Conservation (phyloP, 2,113 vertebrate species). For the Pica pica region DNA sequence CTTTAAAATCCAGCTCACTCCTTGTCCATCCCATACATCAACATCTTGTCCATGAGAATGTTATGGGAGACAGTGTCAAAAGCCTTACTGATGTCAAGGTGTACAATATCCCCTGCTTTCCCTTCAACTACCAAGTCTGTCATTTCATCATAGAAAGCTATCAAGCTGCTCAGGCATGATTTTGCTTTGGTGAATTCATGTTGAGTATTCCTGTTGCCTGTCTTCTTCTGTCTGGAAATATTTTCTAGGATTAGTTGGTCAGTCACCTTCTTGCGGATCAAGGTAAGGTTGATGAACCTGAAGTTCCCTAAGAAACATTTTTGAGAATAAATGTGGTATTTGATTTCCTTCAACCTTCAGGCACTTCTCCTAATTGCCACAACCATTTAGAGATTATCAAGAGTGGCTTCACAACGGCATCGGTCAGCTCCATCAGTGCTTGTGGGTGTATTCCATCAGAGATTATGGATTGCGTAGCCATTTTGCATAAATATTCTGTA, state of each 20-base stretch:
- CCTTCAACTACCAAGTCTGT: neutral
- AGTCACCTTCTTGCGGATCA: neutral
- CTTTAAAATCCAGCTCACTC: neutral
- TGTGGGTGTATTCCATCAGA: neutral
- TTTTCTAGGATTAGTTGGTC: neutral
- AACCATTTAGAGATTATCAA: neutral
- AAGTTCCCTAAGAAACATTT: neutral
- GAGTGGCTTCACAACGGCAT: neutral
- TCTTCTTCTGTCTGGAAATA: neutral
- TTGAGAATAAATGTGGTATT: neutral
- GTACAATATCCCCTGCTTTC: neutral
- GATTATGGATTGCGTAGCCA: neutral
- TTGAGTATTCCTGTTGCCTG: neutral
- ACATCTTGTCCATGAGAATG: neutral
- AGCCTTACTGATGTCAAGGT: neutral
- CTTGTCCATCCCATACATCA: neutral
- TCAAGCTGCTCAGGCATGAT: neutral
- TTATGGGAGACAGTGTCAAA: neutral
- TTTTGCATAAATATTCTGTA: neutral
- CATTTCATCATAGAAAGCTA: neutral
- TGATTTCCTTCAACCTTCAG: neutral
- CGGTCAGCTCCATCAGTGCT: neutral
- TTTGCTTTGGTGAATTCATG: neutral
- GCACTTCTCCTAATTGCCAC: neutral
- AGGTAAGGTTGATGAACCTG: neutral